Conservation (phyloP, 2,888 invertebrate genomes). For the Hypolimnas misippus region DNA sequence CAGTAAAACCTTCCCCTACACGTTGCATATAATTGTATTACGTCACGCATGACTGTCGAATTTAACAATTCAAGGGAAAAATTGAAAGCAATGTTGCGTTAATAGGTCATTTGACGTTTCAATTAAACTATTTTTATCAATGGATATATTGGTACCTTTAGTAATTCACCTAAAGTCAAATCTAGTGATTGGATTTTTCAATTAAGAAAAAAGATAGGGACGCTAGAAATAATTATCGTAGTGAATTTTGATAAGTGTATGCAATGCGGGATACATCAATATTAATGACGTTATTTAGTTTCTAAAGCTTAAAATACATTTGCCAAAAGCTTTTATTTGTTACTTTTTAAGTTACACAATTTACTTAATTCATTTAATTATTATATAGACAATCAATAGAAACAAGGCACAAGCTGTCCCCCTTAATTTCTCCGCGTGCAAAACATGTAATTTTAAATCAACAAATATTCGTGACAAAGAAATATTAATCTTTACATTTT, state of each 20-base stretch:
- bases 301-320: no score
- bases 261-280: no score
- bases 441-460: constrained; percentile 18
- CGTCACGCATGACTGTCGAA: constrained; percentile 42
- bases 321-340: not conserved
- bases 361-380: no score
- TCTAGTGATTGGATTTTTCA: no score
- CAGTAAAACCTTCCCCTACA: constrained; percentile 11
- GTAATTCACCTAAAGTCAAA: no score
- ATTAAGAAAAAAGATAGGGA: no score
- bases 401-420: not conserved
- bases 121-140: not conserved
- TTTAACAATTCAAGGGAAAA: constrained; percentile 42
- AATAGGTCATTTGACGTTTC: not conserved
- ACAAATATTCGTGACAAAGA: constrained; percentile 33
- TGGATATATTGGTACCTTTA: no score
- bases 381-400: no score
- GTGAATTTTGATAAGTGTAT: no score
- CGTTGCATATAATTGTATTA: constrained; percentile 32
- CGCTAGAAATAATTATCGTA: no score
- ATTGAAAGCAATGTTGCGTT: constrained; percentile 12
- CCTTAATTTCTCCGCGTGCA: not conserved
- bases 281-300: no score
- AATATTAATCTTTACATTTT: constrained; percentile 31
- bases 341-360: not conserved